Evolutionary conservation across 2,797 vertebrate species (phyloP), one percentile per base, ranked within the genome.

Genomic region (Jordanella pulchra): DNA sequence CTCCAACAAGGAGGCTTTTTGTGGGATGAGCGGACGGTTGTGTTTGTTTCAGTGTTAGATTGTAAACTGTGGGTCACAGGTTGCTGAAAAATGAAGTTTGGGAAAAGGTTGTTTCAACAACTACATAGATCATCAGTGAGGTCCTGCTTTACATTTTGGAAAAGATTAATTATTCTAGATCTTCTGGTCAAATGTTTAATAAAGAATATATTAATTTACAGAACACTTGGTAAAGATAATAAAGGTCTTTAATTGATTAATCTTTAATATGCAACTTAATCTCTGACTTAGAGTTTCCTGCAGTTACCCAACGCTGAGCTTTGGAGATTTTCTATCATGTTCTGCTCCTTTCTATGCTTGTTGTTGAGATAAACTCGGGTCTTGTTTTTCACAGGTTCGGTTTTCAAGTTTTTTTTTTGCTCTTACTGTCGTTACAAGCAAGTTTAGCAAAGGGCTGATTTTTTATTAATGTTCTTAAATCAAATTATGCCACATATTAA

Each of bases 1-100:
- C 65, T 66, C 44, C 67, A 87, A 91, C 86, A 92, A 91, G 86
- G 76, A 79, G n/a, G 71, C 50, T 86, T 80, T 88, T 91, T 93
- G 89, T 92, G 71, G 69, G 51, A 47, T 67, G 42, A 67, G 67
- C 78, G 70, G 35, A 65, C 78, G 80, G 86, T 64, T 86, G 78
- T 82, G 69, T 76, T 30, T 68, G 67, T 84, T 82, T 76, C 69
- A 50, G 27, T 71, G 3, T 72, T 58, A 27, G 45, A 55, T 55
- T 53, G 27, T 81, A 81, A 78, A 85, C 69, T 80, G 48, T 84
- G 66, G 53, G 30, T 69, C 84, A 72, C 76, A 54, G 72, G 86
- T 83, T 85, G 2, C 66, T 79, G 54, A 35, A 44, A 79, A 51
- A 73, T 74, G 28, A 21, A 9, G 23, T 21, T 63, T 71, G 1